Conservation (phyloP, 2,888 invertebrate species). For the Craniophora ligustri region DNA sequence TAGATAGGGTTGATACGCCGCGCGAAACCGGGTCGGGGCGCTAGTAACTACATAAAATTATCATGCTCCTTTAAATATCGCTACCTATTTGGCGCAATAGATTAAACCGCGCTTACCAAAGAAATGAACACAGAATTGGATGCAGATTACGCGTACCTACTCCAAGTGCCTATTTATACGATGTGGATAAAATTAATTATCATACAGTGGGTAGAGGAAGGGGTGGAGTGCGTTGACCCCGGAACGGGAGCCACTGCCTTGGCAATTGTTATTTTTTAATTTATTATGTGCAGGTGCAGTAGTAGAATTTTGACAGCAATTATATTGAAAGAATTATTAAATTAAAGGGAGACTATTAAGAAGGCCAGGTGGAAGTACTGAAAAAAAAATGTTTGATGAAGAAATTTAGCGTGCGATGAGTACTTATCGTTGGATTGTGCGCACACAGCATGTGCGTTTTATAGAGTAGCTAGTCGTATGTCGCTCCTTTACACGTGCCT, state of each 20-base stretch:
- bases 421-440: conserved; percentile 24
- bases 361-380: conserved; percentile 41
- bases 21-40: too few relatives aligned
- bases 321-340: conserved; percentile 45
- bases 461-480: conserved; percentile 6
- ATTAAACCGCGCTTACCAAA: conserved; percentile 27
- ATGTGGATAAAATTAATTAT: conserved; percentile 63
- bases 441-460: conserved; percentile 17
- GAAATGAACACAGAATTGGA: conserved; percentile 25
- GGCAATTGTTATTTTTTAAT: conserved; percentile 57
- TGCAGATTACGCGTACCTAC: conserved; percentile 43
- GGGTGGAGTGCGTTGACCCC: conserved; percentile 61
- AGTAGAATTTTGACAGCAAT: conserved; percentile 44
- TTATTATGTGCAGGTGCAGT: conserved; percentile 58
- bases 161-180: conserved; percentile 54
- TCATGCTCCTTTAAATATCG: conserved; percentile 22
- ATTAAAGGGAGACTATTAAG: conserved; percentile 25
- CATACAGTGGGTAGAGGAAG: conserved; percentile 59
- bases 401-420: conserved; percentile 37
- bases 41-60: conserved; percentile 19
- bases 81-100: conserved; percentile 21
- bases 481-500: conserved; percentile 47
- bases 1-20: too few relatives aligned
- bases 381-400: conserved; percentile 34
- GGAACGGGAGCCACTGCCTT: conserved; percentile 54